Percentiles rank a stretch among this genome's conserved stretches.
Evolutionary conservation across 2,888 invertebrate species (phyloP).

Genomic region (Idaea straminata): DNA sequence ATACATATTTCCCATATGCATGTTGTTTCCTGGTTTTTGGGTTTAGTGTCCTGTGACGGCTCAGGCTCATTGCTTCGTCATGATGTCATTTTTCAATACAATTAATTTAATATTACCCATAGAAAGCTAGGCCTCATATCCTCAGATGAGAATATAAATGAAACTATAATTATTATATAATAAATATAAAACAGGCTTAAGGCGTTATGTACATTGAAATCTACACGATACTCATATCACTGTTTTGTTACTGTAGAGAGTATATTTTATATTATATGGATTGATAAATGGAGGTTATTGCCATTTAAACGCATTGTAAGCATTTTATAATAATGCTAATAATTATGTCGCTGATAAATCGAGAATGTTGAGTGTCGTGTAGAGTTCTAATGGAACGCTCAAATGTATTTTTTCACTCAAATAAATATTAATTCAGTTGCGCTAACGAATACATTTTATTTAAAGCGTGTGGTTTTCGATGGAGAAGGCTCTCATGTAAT

Average conservation of each 20-base stretch:
- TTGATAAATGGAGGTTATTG: constrained; percentile 26
- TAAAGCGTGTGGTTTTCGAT: constrained; percentile 40
- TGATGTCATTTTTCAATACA: constrained; percentile 44
- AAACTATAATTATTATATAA: constrained; percentile 17
- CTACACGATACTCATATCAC: constrained; percentile 39
- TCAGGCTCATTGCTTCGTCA: constrained; percentile 64
- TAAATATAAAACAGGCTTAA: constrained; percentile 30
- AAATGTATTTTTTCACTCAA: constrained; percentile 34
- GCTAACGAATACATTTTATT: constrained; percentile 25
- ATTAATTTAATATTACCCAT: constrained; percentile 49
- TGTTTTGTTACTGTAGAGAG: constrained; percentile 25
- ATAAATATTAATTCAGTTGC: constrained; percentile 30
- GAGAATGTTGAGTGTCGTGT: constrained; percentile 36
- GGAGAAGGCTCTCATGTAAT: constrained; percentile 57
- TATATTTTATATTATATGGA: constrained; percentile 21
- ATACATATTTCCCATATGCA: constrained; percentile 71
- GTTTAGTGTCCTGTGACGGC: constrained; percentile 64
- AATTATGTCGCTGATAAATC: constrained; percentile 14
- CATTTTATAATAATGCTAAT: constrained; percentile 12
- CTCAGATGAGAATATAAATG: constrained; percentile 32
- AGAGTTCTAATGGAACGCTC: constrained; percentile 38
- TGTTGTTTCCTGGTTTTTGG: constrained; percentile 65
- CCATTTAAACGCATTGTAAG: constrained; percentile 23
- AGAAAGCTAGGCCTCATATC: constrained; percentile 65
- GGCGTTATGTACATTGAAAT: constrained; percentile 37